Conservation (phyloP, 2,888 invertebrate genomes). For the Octonoba sinensis region DNA sequence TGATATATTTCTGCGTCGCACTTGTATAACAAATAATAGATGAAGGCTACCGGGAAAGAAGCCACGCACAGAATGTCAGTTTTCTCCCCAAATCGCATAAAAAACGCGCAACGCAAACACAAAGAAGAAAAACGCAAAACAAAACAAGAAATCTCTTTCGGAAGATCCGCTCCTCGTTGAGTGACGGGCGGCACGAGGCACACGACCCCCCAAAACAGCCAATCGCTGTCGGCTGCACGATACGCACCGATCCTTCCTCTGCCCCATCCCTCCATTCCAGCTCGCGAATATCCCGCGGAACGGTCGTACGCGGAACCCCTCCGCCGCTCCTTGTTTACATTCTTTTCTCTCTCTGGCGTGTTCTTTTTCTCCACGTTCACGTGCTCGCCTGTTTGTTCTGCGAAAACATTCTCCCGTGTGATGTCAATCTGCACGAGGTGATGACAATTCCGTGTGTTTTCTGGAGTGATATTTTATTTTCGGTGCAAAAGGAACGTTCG, state of each 20-base stretch:
- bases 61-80: too few species aligned
- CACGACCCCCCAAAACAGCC: slow-evolving; percentile 28
- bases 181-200: slow-evolving; percentile 28
- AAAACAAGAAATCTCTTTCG: too few species aligned
- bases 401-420: too few species aligned
- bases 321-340: slow-evolving; percentile 4
- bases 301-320: background rate
- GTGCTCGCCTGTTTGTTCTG: too few species aligned
- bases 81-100: too few species aligned
- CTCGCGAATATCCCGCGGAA: background rate
- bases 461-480: background rate
- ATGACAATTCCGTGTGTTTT: slow-evolving; percentile 9
- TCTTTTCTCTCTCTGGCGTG: background rate
- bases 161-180: slow-evolving; percentile 5
- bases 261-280: slow-evolving; percentile 11
- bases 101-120: too few species aligned
- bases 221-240: slow-evolving; percentile 18
- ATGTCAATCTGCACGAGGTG: background rate
- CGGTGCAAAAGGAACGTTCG: background rate
- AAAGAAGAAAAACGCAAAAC: too few species aligned
- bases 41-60: too few species aligned
- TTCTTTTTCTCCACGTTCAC: slow-evolving; percentile 1
- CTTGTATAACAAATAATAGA: too few species aligned
- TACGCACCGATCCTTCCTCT: slow-evolving; percentile 32
- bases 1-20: too few species aligned